Base-by-base conservation (phyloP, 2,797 vertebrate species). In the Apogon talboti region DNA sequence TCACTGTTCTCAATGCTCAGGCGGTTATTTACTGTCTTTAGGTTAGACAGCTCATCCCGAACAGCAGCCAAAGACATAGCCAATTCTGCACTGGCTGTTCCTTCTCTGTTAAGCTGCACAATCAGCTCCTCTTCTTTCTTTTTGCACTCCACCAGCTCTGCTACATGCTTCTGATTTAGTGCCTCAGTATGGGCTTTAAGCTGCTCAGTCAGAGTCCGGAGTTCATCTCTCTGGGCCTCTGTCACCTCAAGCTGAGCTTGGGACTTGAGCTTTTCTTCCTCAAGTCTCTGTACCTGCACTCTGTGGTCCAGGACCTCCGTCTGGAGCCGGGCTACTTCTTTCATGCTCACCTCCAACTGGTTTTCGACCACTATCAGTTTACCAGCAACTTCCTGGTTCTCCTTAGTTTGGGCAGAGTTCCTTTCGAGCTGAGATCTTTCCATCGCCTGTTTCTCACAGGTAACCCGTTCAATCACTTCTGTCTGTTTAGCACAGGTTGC, bases 261-360 rank as follows among this genome's bases (percentile, higher is more conserved):
- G 11, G 84, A 72, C 79, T 88, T 94, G 2, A 94, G 82, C 28
- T 74, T 93, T 51, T 95, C 94, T 46, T 92, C 92, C 43, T 89
- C 61, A 6, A 89, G 83, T 35, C 89, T 91, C 72, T 90, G 91
- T 16, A 93, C 81, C 57, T 92, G 91, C 78, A 94, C 89, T 67
- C 88, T 92, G 42, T 96, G 89, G 69, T 95, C 90, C 0, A 92
- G 59, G 46, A 94, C 76, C 57, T 94, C 91, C 6, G 76, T 84
- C 71, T 95, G 95, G 30, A 96, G 89, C 57, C 94, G 93, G 47
- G 88, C 91, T n/a, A 94, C 93, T 38, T 97, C 96, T n/a, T 79
- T 88, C 24, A 81, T 77, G 51, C 77, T 94, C 50, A 95, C 40
- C 18, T 93, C 93, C 67, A 96, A 68, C 81, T 96, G 96, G 10